Percentiles rank a stretch among this genome's conserved stretches.
These are phyloP conservation scores for Drosophila infuscata DNA, from an alignment of 2,888 invertebrate species.

Conservation along the genomic window DNA sequence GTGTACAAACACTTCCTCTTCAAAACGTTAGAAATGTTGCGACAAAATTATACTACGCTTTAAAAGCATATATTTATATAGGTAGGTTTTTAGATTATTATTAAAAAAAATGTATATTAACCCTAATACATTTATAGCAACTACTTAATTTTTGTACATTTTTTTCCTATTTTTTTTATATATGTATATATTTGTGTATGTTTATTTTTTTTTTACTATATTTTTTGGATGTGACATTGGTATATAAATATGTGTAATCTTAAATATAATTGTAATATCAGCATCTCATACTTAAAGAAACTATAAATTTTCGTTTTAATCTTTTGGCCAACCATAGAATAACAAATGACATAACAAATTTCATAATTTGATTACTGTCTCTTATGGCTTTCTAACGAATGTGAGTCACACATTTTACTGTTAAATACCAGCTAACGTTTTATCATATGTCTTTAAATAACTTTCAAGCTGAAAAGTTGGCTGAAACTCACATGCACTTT, in stretches of 20 bases:
- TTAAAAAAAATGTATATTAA: neutral
- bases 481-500: constrained; percentile 56
- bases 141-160: neutral
- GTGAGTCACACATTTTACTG: neutral
- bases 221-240: neutral
- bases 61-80: neutral
- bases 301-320: neutral
- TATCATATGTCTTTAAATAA: neutral
- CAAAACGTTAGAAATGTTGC: neutral
- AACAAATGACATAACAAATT: neutral
- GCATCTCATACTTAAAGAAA: neutral
- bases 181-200: neutral
- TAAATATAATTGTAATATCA: neutral
- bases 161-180: neutral
- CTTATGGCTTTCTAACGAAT: neutral
- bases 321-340: neutral
- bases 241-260: neutral
- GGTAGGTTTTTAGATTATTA: neutral
- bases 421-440: neutral
- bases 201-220: neutral
- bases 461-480: constrained; percentile 3
- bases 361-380: neutral
- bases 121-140: neutral
- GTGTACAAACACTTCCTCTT: neutral
- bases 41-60: neutral